Evolutionary conservation across 2,113 vertebrate genomes (phyloP).

Genomic region (Macrotus californicus): DNA sequence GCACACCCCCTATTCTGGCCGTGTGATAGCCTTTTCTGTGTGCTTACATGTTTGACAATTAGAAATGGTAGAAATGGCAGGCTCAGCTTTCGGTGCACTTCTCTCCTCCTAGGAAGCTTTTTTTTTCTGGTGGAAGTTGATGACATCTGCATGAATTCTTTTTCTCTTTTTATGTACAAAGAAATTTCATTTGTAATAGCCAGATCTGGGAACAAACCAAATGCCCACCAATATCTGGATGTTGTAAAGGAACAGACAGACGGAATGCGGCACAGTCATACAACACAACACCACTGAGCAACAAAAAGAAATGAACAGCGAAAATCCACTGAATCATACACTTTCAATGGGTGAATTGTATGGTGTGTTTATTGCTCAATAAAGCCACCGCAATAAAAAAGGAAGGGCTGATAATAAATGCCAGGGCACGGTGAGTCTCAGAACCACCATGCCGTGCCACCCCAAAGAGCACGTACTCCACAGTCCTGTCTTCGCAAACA

Average conservation of each 20-base stretch:
- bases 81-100: background rate
- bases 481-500: too few species aligned
- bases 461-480: too few species aligned
- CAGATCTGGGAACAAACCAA: background rate
- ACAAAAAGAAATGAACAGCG: rapidly evolving
- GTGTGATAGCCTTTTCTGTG: background rate
- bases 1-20: background rate
- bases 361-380: background rate
- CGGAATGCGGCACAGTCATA: rapidly evolving
- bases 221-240: background rate
- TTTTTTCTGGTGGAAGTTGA: background rate
- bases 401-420: rapidly evolving
- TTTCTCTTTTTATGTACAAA: background rate
- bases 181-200: background rate
- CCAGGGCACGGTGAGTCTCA: background rate
- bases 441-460: too few species aligned
- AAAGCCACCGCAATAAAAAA: background rate
- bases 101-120: conserved; percentile 32
- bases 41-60: background rate
- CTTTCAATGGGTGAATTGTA: rapidly evolving
- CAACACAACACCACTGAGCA: background rate
- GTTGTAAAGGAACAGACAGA: background rate
- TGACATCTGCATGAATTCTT: conserved; percentile 54
- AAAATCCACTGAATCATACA: background rate
- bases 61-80: background rate